Base-by-base conservation (phyloP, 2,113 vertebrate genomes). In the Sula dactylatra region DNA sequence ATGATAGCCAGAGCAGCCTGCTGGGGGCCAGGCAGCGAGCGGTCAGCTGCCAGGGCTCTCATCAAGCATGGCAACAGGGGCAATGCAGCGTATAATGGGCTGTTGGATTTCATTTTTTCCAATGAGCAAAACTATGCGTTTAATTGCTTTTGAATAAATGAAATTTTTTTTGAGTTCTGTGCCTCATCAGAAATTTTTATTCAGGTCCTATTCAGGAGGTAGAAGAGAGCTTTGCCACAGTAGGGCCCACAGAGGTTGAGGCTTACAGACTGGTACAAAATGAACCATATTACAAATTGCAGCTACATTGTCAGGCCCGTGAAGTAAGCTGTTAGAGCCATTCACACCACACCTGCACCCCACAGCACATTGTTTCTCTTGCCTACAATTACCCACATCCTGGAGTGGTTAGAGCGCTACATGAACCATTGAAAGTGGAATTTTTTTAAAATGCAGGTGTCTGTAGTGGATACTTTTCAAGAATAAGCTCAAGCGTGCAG, bases 381-480 rank as follows among this genome's bases (percentile, higher is more conserved):
- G 44, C 80, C 73, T 91, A 14, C 66, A 92, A 62, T 87, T 82
- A 72, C 32, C 49, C 61, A 66, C 82, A 80, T 85, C 89, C 78
- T 96, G 95, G 86, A 93, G 86, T 27, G 16, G 36, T 87, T 96
- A 56, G 49, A 79, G 34, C 67, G 91, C n/a, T 93, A 65, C 11
- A 0, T 74, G 65, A 87, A 65, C 83, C 91, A 25, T 85, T 69
- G 31, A 56, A 70, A 70, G 72, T 45, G 76, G 25, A 25, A 22
- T 31, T 70, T 42, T 40, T 70, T 45, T 38, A 8, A 45, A 74
- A 29, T 42, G 14, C 0, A 2, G 49, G 20, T 67, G 22, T 13
- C 61, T 67, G 8, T 36, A 79, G 32, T 8, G 45, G 24, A 6
- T 49, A 26, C 8, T 59, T 91, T 31, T 26, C 27, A 10, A 58